Evolutionary conservation across 1,140 invertebrate species (phyloP), one percentile per base, ranked within the genome.

Genomic region (Polyergus mexicanus): DNA sequence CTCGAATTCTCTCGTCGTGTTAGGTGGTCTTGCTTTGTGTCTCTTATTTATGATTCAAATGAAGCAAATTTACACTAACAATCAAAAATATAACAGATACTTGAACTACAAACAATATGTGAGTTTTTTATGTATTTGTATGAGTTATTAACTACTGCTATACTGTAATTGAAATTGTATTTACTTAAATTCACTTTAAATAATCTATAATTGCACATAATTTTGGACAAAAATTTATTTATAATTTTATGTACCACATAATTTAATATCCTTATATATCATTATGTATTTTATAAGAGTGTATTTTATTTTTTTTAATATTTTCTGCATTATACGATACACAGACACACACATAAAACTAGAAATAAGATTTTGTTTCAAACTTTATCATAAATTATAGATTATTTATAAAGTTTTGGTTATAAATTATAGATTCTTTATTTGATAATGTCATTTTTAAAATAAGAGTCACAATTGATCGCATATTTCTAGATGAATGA

Each of bases 31-130:
- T 65, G 78, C 92, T 44, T 75, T 95, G 51, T 95, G 94, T 84
- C 76, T 95, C 32, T 86, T 95, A 32, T 93, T 95, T 81, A 92
- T 95, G 84, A 89, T 95, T 65, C 93, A 95, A 91, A 86, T 95
- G 0, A 96, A 95, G 90, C 94, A 95, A 69, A 93, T 95, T 56
- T 96, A 95, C 88, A 92, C 94, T 87, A 95, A 94, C 58, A 94
- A 94, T 88, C 93, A 93, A 86, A 95, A 94, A 74, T 94, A 94
- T 72, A 94, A 94, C 78, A 88, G 95, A 90, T 94, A 94, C 85
- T 83, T 94, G 56, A 94, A 92, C 54, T 95, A 95, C 62, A 95
- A 94, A 80, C 89, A 94, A 91, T 95, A 95, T 76, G 95, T 96
- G 92, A 94, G 95, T 93, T 63, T 47, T 80, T 16, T 5, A 88